A percentile compares a stretch with the other conserved stretches of the same genome.
Evolutionary conservation across 1,140 invertebrate species (phyloP).

Genomic region (Octopus sinensis): DNA sequence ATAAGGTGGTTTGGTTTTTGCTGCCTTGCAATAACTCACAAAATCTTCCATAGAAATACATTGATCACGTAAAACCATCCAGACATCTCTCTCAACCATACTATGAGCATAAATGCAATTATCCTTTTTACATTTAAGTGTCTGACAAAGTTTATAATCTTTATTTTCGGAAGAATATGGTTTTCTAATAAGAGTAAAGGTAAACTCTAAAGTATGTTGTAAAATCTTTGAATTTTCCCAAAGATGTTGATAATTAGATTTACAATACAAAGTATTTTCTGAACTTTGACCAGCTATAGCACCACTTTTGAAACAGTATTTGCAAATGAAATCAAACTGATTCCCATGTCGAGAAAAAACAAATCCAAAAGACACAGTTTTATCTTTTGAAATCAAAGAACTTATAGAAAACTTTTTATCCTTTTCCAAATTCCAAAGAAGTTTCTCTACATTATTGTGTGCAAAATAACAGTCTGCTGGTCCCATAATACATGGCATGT

Average conservation of each 20-base stretch:
- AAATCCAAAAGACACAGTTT: slow-evolving; percentile 27
- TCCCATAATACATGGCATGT: slow-evolving; percentile 40
- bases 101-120: slow-evolving; percentile 50
- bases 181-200: slow-evolving; percentile 42
- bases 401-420: slow-evolving; percentile 38
- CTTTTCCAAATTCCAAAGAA: slow-evolving; percentile 49
- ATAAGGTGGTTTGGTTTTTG: slow-evolving; percentile 7
- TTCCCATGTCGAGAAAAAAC: slow-evolving; percentile 33
- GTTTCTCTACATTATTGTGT: slow-evolving; percentile 46
- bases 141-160: slow-evolving; percentile 41
- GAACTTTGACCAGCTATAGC: slow-evolving; percentile 38
- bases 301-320: slow-evolving; percentile 45
- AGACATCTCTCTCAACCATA: slow-evolving; percentile 48
- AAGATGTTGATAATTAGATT: slow-evolving; percentile 30
- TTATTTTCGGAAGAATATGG: slow-evolving; percentile 49
- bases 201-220: slow-evolving; percentile 34
- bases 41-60: slow-evolving; percentile 39
- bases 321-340: slow-evolving; percentile 41
- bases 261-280: slow-evolving; percentile 34
- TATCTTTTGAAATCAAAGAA: slow-evolving; percentile 47
- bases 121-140: slow-evolving; percentile 24
- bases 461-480: slow-evolving; percentile 48
- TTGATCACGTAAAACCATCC: slow-evolving; percentile 49
- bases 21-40: slow-evolving; percentile 30
- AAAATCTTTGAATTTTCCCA: slow-evolving; percentile 42